A percentile compares a stretch with the other conserved stretches of the same genome.
Conservation (phyloP, 2,797 vertebrate species). For the Nannoperca australis region DNA sequence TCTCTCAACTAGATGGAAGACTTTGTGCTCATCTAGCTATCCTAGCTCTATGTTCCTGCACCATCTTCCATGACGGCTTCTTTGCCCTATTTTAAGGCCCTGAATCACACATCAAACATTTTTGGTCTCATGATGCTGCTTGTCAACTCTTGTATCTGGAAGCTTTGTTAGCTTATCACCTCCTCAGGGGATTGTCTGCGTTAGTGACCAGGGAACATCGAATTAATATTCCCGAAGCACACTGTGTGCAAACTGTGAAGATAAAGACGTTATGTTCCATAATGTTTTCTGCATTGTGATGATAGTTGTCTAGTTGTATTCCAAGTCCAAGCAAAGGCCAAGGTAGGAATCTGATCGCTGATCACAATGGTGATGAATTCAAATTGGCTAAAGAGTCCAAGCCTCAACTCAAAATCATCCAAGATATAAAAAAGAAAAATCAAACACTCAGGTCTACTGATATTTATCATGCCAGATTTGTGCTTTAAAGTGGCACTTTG, state of each 20-base stretch:
- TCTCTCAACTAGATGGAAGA: neutral
- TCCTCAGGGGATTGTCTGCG: conserved; percentile 32
- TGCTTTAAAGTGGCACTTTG: neutral
- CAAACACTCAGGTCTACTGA: neutral
- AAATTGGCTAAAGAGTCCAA: neutral
- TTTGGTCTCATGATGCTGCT: conserved; percentile 51
- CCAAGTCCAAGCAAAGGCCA: conserved; percentile 4
- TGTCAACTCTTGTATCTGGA: conserved; percentile 39
- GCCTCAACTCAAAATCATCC: neutral
- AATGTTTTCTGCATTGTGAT: neutral
- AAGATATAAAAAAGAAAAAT: neutral
- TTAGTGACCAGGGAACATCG: conserved; percentile 17
- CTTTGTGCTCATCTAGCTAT: neutral
- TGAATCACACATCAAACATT: conserved; percentile 54
- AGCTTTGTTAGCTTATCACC: conserved; percentile 45
- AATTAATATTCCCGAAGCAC: neutral
- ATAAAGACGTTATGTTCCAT: conserved; percentile 9
- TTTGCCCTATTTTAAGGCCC: conserved; percentile 30
- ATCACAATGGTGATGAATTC: neutral
- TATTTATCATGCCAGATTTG: neutral
- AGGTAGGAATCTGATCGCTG: neutral
- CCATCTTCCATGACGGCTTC: conserved; percentile 12
- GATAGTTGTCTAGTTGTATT: neutral
- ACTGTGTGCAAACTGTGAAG: neutral
- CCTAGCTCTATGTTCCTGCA: conserved; percentile 8